Base-by-base conservation (phyloP, 64 coral and sea anemone species). In the Orbicella faveolata region DNA sequence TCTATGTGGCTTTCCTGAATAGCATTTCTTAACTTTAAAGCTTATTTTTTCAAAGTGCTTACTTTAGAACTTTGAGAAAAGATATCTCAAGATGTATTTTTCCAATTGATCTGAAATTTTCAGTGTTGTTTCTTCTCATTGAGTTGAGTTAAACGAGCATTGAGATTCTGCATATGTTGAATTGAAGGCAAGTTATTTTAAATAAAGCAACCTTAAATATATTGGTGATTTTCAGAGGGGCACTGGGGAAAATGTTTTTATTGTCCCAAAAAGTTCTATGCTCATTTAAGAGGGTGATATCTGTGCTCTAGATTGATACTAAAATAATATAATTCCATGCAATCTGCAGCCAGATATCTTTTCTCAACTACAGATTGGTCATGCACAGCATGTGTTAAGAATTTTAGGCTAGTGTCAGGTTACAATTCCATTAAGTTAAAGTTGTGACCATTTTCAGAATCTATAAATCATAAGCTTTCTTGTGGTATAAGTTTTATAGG, bases 21-120 rank as follows among this genome's bases (percentile, higher is more conserved):
- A 75, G 5, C 20, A 73, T 73, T 91, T 54, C 53, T 81, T 21
- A 91, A 77, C 80, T 91, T 91, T 84, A 84, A 33, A 35, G 63
- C n/a, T 75, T 34, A 91, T 75, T 91, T 91, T 21, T 55, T 37
- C 54, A 63, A 26, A 91, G 75, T 10, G 61, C 73, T 3, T 12
- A 9, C 81, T 91, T 76, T 77, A 59, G 14, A 23, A 64, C 89
- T 91, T 83, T 91, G 64, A 91, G 90, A 77, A 91, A 85, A 86
- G 73, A 92, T 87, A 69, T 92, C 79, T 91, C 61, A 35, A 78
- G 23, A 86, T 36, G 59, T 67, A 37, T 87, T 87, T 79, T 79
- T 63, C 63, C 82, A 92, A 86, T 30, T 30, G 30, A 30, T 30
- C 30, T 30, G 30, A 30, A 30, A 30, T 87, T 79, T 92, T 92